Percentiles rank a stretch among this genome's conserved stretches.
Conservation (phyloP, 2,797 vertebrate genomes). For the Pteropus rufus region DNA sequence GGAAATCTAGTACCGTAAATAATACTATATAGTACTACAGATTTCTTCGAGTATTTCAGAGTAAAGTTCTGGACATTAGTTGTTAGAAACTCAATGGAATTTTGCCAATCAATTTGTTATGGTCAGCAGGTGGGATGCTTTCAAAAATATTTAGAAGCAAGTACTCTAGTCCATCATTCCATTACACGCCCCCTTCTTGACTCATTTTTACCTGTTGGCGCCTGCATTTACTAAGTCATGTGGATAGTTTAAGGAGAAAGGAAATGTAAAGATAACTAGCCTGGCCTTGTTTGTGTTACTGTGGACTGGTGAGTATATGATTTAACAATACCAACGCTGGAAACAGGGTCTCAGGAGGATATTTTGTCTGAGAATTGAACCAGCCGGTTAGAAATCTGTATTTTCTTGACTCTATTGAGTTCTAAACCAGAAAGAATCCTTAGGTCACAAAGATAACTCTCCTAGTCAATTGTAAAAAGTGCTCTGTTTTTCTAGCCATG, state of each 20-base stretch:
- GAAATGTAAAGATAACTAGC: not conserved
- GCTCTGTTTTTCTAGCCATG: not conserved
- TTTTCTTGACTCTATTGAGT: not conserved
- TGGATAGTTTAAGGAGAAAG: constrained; percentile 8
- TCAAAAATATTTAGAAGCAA: constrained; percentile 17
- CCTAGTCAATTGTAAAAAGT: not conserved
- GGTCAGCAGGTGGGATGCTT: not conserved
- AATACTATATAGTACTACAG: not conserved
- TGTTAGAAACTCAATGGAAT: not conserved
- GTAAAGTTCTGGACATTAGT: not conserved
- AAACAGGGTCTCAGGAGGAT: not conserved
- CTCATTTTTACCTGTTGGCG: not conserved
- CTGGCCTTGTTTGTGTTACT: not conserved
- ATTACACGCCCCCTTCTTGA: not conserved
- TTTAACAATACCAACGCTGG: not conserved
- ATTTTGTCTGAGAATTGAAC: not conserved
- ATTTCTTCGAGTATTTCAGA: not conserved
- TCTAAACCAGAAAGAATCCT: not conserved
- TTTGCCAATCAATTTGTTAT: not conserved
- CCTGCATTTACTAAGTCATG: not conserved
- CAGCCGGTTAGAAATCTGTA: not conserved
- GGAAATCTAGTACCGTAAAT: not conserved
- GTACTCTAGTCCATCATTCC: not conserved
- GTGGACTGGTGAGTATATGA: not conserved
- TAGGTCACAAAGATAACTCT: not conserved